Evolutionary conservation across 2,797 vertebrate genomes (phyloP).

Genomic region (Chloroceryle amazona): DNA sequence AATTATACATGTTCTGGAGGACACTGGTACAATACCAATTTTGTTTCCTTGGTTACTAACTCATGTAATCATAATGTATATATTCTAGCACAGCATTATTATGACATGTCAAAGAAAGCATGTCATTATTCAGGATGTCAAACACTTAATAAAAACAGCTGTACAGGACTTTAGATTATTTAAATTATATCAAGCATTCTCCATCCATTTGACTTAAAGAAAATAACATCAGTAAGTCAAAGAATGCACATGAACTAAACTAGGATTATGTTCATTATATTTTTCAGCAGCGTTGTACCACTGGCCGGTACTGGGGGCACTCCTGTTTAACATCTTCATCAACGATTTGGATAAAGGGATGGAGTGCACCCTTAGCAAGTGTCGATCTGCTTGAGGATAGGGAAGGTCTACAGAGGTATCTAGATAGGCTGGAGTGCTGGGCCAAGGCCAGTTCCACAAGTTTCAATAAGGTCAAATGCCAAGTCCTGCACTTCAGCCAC

Average conservation of each 20-base stretch:
- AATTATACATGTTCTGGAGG: constrained; percentile 60
- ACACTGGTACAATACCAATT: constrained; percentile 24
- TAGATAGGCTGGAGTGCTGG: no score
- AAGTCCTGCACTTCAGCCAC: no score
- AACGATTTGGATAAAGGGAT: no score
- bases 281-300: background rate
- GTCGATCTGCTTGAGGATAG: no score
- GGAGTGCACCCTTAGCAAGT: no score
- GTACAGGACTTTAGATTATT: background rate
- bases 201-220: background rate
- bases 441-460: no score
- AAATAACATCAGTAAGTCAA: background rate
- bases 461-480: no score
- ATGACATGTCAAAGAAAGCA: constrained; percentile 39
- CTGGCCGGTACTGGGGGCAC: no score
- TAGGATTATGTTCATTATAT: background rate
- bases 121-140: constrained; percentile 4
- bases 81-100: constrained; percentile 36
- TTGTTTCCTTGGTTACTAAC: constrained; percentile 58
- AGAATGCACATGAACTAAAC: background rate
- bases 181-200: constrained; percentile 1
- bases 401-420: no score
- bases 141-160: background rate
- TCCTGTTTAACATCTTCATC: no score
- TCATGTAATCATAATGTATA: constrained; percentile 37